Evolutionary conservation across 2,888 invertebrate species (phyloP).

Genomic region (Hypercompe scribonia): DNA sequence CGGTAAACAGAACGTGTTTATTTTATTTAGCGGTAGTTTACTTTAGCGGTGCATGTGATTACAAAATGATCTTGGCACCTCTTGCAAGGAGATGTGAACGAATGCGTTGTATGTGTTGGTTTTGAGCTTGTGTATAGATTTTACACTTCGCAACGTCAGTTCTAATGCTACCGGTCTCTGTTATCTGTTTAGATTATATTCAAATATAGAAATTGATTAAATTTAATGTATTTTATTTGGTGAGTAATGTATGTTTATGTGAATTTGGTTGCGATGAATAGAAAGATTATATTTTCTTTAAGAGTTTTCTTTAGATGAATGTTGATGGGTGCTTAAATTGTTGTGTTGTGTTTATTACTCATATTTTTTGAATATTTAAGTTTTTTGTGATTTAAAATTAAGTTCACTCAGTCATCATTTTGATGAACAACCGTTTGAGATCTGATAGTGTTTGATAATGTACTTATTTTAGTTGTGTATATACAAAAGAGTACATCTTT

Average conservation of each 20-base stretch:
- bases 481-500: no score
- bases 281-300: background rate
- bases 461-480: no score
- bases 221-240: slow-evolving; percentile 1
- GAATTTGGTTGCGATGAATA: background rate
- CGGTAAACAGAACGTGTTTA: slow-evolving; percentile 60
- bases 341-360: background rate
- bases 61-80: slow-evolving; percentile 62
- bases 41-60: slow-evolving; percentile 64
- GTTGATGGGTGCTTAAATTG: background rate
- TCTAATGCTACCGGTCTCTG: slow-evolving; percentile 15
- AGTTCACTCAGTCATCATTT: background rate
- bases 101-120: slow-evolving; percentile 23
- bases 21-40: slow-evolving; percentile 69
- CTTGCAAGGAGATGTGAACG: slow-evolving; percentile 51
- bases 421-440: no score
- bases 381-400: background rate
- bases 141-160: slow-evolving; percentile 10
- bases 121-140: slow-evolving; percentile 8
- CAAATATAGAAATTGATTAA: background rate
- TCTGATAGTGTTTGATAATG: no score
- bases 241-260: background rate
- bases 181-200: background rate
- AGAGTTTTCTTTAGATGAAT: background rate
- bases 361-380: background rate